phyloP scores from a whole-genome alignment of 2,888 invertebrate species.

The Cephus pygmeus region DNA sequence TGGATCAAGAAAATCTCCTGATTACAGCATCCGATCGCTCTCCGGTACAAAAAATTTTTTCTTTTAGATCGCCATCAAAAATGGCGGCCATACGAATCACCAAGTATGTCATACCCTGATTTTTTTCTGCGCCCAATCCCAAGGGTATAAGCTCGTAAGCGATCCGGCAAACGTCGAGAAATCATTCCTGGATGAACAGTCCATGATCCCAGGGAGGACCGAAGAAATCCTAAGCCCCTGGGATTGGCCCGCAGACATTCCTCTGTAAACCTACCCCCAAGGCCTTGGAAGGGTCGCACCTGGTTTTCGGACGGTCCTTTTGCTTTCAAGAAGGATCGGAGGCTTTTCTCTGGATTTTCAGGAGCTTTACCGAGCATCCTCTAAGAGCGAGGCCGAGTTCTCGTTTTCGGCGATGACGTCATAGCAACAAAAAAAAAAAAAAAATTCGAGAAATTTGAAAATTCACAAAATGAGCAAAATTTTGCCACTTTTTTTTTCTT shows the following conservation, averaged over 20 bases:
- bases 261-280: background rate
- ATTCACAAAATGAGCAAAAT: background rate
- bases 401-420: background rate
- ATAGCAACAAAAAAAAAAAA: background rate
- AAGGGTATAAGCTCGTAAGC: background rate
- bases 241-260: background rate
- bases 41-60: background rate
- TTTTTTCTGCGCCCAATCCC: background rate
- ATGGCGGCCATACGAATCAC: background rate
- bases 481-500: no score
- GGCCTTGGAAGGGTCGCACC: background rate
- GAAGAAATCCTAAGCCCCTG: background rate
- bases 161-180: background rate
- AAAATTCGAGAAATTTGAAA: background rate
- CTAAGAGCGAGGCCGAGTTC: background rate
- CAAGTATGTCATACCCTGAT: background rate
- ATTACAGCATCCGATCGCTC: background rate
- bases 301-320: background rate
- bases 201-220: background rate
- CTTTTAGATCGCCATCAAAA: no score
- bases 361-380: background rate
- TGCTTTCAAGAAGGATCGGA: background rate
- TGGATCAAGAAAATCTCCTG: background rate
- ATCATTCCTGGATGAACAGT: background rate
- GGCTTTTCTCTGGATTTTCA: background rate